These are phyloP conservation scores for Aphrophora alni DNA, from an alignment of 2,888 invertebrate genomes.

Conservation along the genomic window DNA sequence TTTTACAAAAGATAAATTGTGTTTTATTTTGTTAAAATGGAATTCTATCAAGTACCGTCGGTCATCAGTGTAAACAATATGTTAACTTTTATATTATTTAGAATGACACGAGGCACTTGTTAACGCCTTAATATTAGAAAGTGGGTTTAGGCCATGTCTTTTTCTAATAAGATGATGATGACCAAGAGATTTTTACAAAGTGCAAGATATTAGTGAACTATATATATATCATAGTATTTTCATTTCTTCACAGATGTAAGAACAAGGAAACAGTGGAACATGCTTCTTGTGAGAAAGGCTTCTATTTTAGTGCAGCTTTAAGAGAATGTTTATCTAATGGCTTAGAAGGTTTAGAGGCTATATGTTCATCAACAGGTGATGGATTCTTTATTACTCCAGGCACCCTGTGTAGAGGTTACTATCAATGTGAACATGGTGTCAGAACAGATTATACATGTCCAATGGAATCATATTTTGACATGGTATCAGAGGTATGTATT, in stretches of 20 bases:
- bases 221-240: not conserved
- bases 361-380: constrained; percentile 35
- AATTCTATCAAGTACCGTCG: no score
- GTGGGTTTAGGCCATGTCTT: no score
- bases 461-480: constrained; percentile 64
- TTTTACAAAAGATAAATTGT: no score
- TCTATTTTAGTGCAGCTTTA: constrained; percentile 2
- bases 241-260: constrained; percentile 21
- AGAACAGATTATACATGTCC: constrained; percentile 62
- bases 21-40: no score
- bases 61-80: no score
- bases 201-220: no score
- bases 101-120: no score
- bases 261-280: constrained; percentile 4
- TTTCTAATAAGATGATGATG: no score
- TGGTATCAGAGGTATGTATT: constrained; percentile 59
- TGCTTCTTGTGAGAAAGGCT: constrained; percentile 12
- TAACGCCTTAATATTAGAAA: no score
- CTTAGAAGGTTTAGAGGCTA: constrained; percentile 18
- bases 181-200: no score
- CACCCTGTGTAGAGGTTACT: constrained; percentile 65
- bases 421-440: constrained; percentile 63
- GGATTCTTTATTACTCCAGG: constrained; percentile 63
- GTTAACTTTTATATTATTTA: no score
- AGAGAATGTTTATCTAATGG: not conserved